Conservation (phyloP, 2,797 vertebrate species). For the Clarias laeviceps region DNA sequence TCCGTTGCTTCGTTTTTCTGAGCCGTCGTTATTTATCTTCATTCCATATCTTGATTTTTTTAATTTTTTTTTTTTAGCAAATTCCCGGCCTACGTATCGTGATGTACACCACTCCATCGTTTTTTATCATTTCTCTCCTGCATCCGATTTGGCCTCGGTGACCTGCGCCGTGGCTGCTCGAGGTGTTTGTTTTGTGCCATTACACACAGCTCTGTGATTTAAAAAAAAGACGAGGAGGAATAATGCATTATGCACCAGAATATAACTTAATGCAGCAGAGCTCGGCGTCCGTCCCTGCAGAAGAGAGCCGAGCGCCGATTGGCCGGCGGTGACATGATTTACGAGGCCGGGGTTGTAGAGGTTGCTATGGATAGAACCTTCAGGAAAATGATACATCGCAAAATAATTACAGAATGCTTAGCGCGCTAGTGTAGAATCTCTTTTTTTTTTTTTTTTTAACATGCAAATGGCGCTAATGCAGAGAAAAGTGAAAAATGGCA, state of each 20-base stretch:
- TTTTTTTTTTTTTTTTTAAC: constrained; percentile 32
- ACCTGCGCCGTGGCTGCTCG: constrained; percentile 25
- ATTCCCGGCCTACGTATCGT: background rate
- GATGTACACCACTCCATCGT: background rate
- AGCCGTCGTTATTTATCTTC: background rate
- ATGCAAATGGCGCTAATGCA: constrained; percentile 56
- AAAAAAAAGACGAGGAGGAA: constrained; percentile 30
- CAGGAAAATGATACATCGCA: constrained; percentile 58
- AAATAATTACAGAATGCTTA: constrained; percentile 61
- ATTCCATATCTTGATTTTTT: background rate
- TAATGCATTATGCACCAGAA: constrained; percentile 54
- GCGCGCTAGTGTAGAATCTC: constrained; percentile 40
- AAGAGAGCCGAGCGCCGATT: constrained; percentile 55
- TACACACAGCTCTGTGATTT: background rate
- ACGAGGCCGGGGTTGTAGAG: constrained; percentile 54
- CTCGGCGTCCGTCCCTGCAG: constrained; percentile 44
- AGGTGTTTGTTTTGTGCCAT: constrained; percentile 52
- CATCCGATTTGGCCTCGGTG: constrained; percentile 35
- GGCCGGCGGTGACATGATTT: constrained; percentile 60
- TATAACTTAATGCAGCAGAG: constrained; percentile 47
- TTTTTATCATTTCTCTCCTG: constrained; percentile 7
- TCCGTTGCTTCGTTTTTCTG: too few relatives aligned
- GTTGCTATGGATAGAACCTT: constrained; percentile 45
- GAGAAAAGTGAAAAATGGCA: constrained; percentile 53
- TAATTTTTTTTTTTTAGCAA: background rate